These are phyloP conservation scores for Nephotettix cincticeps DNA, from an alignment of 1,140 invertebrate species.

Conservation along the genomic window DNA sequence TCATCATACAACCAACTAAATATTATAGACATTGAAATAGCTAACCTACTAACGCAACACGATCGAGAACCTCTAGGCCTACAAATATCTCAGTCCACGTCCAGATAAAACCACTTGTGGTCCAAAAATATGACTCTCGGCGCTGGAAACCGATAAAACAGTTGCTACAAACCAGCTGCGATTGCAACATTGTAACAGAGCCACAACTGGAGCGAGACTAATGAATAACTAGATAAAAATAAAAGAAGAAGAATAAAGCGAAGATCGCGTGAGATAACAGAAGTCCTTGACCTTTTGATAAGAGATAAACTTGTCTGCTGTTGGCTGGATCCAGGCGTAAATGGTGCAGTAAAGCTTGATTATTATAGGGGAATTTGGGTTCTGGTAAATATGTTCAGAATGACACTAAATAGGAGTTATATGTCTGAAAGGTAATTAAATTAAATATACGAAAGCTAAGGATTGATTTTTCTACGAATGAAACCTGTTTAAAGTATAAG, in stretches of 20 bases:
- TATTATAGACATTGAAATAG: too few species aligned
- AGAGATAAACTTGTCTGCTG: too few species aligned
- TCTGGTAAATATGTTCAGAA: too few species aligned
- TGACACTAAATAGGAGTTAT: too few species aligned
- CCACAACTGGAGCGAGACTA: neutral
- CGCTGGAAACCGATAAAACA: neutral
- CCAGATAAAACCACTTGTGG: neutral
- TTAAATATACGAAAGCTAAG: too few species aligned
- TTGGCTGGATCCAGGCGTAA: too few species aligned
- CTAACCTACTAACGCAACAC: neutral
- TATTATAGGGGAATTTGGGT: too few species aligned
- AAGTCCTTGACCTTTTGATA: neutral
- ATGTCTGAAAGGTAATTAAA: too few species aligned
- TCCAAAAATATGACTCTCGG: neutral
- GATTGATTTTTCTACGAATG: too few species aligned
- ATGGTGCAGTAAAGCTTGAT: too few species aligned
- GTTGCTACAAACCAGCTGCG: neutral
- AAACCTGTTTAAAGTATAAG: too few species aligned
- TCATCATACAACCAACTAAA: too few species aligned
- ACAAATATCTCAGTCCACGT: neutral
- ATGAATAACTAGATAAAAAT: neutral
- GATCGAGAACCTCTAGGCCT: neutral
- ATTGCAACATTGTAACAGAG: neutral
- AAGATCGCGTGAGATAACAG: slow-evolving; percentile 1
- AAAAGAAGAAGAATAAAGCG: neutral